Evolutionary conservation across 2,888 invertebrate species (phyloP), one percentile per base, ranked within the genome.

Genomic region (Ectemnius continuus): DNA sequence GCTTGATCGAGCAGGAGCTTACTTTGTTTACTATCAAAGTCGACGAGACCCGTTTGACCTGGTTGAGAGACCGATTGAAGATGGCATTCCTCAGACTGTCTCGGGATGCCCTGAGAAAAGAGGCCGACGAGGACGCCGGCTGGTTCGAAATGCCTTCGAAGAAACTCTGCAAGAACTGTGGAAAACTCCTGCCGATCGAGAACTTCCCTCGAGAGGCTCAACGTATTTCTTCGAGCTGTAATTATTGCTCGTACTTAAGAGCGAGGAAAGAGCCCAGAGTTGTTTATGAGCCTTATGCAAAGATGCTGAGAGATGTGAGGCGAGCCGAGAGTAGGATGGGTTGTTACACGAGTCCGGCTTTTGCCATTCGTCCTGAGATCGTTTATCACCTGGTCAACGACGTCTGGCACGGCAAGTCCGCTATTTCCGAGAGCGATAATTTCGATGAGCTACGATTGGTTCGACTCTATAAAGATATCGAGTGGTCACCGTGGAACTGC

Each of bases 401-500:
- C 83, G 94, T 98, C 74, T 98, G 98, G 98, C 96, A 97, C 88
- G 94, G 95, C 0, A 96, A 95, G 91, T 98, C 97, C 0, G 95
- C 95, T 0, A 93, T 98, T 57, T 97, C 96, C 83, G 97, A 97
- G 86, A 94, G 94, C 87, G 93, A 92, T 75, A 95, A 97, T 86
- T 91, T 96, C 14, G 94, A 94, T 63, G 94, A 95, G 82, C 92
- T 98, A 73, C 92, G 94, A 85, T 91, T 98, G 75, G 95, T 95
- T 69, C 94, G 98, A 20, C 98, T 98, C 96, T 92, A 94, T 79
- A 93, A 93, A 46, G 92, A 94, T 52, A 92, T 94, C 77, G 95
- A 96, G 82, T 98, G 98, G 98, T 94, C 97, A 0, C 98, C 98
- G 0, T 98, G 98, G 98, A 98, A 98, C 90, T 97, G 96, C 88